A percentile compares a stretch with the other conserved stretches of the same genome.
Conservation (phyloP, 1,140 invertebrate genomes). For the Drosophila saltans region DNA sequence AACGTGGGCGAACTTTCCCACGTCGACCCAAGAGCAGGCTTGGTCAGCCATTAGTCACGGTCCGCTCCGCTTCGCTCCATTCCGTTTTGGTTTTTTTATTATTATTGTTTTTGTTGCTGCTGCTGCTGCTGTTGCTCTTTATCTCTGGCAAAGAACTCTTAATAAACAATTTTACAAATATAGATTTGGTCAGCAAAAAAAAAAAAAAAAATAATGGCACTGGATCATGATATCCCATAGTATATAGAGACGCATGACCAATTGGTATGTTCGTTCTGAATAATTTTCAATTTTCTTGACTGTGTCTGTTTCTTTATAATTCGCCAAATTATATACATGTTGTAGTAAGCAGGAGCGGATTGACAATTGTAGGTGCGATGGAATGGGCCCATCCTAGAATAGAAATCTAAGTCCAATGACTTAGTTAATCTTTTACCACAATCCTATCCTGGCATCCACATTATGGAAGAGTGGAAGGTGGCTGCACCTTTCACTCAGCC, state of each 20-base stretch:
- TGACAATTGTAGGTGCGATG: no score
- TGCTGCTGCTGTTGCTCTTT: background rate
- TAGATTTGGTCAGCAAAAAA: conserved; percentile 1
- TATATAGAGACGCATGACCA: background rate
- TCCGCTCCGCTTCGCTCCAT: conserved; percentile 22
- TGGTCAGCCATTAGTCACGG: conserved; percentile 10
- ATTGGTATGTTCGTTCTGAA: background rate
- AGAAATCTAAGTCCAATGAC: no score
- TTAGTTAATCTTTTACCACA: background rate
- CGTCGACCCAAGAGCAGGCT: conserved; percentile 26
- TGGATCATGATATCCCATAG: background rate
- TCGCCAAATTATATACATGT: background rate
- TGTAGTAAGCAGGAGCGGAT: background rate
- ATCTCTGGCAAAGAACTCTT: conserved; percentile 19
- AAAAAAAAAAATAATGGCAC: background rate
- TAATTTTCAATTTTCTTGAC: conserved; percentile 6
- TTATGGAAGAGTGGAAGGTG: background rate
- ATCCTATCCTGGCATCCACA: background rate
- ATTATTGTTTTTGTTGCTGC: background rate
- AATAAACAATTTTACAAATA: conserved; percentile 35
- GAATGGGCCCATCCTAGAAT: no score
- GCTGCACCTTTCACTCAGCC: conserved; percentile 3
- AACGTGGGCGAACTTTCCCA: conserved; percentile 54
- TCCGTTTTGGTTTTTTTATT: conserved; percentile 32
- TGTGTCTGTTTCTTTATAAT: background rate